A percentile compares a stretch with the other conserved stretches of the same genome.
Evolutionary conservation across 2,113 vertebrate species (phyloP).

Genomic region (Orientallactaga bullata): DNA sequence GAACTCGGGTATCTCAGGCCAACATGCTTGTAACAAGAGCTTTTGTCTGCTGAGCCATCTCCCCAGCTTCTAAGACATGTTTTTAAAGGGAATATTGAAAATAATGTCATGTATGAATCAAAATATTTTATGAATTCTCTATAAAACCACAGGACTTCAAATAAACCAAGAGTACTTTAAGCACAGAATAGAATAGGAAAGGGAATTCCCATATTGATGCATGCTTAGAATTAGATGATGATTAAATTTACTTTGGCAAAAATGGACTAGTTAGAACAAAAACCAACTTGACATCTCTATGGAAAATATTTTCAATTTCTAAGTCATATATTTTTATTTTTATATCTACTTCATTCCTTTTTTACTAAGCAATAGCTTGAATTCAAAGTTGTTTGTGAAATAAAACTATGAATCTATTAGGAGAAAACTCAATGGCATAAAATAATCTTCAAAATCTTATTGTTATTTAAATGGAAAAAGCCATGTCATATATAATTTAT

Average conservation of each 20-base stretch:
- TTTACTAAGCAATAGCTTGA: constrained; percentile 4
- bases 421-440: background rate
- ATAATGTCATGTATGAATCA: background rate
- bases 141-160: background rate
- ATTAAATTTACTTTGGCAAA: background rate
- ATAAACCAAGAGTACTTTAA: constrained; percentile 7
- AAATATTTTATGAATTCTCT: constrained; percentile 30
- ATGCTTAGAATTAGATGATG: background rate
- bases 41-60: too few species aligned
- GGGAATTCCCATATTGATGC: background rate
- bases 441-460: background rate
- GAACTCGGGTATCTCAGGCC: too few species aligned
- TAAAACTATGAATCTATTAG: background rate
- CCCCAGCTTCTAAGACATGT: too few species aligned
- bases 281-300: background rate
- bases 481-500: background rate
- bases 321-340: background rate
- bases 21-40: too few species aligned
- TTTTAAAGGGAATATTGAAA: constrained; percentile 19
- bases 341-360: background rate
- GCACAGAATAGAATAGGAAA: background rate
- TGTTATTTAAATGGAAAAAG: constrained; percentile 32
- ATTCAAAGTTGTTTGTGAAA: constrained; percentile 35
- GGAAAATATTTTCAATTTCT: background rate
- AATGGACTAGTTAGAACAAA: background rate